Conservation (phyloP, 1,140 invertebrate species). For the Hylyphantes graminicola region DNA sequence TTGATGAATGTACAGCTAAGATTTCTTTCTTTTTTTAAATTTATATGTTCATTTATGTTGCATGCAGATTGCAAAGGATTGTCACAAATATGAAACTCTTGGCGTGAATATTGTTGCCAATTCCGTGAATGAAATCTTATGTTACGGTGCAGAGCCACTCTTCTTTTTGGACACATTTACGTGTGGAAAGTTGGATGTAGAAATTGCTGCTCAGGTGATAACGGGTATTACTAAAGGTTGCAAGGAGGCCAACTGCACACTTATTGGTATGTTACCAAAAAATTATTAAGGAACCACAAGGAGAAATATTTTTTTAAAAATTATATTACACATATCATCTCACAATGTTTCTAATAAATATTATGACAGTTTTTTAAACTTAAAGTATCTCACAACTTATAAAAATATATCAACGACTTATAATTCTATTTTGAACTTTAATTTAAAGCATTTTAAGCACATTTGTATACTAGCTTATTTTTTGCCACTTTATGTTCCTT, state of each 20-base stretch:
- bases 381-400: no score
- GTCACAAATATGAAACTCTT: constrained; percentile 83
- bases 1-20: no score
- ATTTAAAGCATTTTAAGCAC: no score
- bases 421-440: no score
- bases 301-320: no score
- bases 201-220: constrained; percentile 81
- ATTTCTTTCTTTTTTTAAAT: background rate
- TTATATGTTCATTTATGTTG: background rate
- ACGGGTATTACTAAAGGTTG: constrained; percentile 89
- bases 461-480: no score
- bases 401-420: no score
- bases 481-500: no score
- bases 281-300: background rate
- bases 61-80: constrained; percentile 81
- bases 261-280: constrained; percentile 76
- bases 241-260: constrained; percentile 82
- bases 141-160: constrained; percentile 92
- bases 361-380: no score
- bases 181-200: constrained; percentile 84
- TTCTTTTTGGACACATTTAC: constrained; percentile 98
- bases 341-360: no score
- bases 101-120: constrained; percentile 97
- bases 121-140: constrained; percentile 97
- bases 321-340: no score